Conservation (phyloP, 2,113 vertebrate species). For the Sphaerodactylus townsendi region DNA sequence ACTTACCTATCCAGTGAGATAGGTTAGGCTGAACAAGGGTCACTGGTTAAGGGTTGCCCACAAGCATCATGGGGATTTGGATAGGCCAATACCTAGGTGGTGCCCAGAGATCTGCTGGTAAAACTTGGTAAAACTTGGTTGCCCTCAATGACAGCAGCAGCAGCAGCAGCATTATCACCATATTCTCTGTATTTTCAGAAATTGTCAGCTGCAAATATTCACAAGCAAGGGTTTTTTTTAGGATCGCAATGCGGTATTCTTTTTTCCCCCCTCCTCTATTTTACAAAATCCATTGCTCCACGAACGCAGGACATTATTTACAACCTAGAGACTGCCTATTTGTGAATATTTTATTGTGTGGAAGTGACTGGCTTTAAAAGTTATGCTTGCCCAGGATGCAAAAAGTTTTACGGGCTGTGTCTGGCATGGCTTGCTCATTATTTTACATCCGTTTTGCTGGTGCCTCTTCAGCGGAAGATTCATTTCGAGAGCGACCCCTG, state of each 20-base stretch:
- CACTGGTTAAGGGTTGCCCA: too few species aligned
- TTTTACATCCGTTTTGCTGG: constrained; percentile 17
- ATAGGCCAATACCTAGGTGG: too few species aligned
- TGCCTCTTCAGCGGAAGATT: constrained; percentile 41
- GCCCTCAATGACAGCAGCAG: too few species aligned
- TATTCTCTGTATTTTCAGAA: background rate
- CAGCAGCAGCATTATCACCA: too few species aligned
- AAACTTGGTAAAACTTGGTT: too few species aligned
- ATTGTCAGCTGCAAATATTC: background rate
- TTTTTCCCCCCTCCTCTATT: background rate
- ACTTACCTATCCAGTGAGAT: too few species aligned
- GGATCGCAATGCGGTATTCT: background rate
- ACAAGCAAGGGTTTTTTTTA: background rate
- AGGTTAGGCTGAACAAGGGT: too few species aligned
- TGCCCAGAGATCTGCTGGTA: too few species aligned
- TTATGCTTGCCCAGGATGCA: constrained; percentile 15
- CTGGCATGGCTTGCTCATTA: constrained; percentile 46
- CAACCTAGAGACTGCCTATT: constrained; percentile 6
- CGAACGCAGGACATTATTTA: constrained; percentile 11
- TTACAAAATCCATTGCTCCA: background rate
- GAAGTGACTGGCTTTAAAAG: constrained; percentile 23
- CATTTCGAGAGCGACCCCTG: constrained; percentile 23
- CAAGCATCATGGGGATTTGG: too few species aligned
- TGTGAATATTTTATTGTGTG: constrained; percentile 29
- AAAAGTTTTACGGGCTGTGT: background rate